phyloP scores from a whole-genome alignment of 2,113 vertebrate genomes.

The Panthera leo region DNA sequence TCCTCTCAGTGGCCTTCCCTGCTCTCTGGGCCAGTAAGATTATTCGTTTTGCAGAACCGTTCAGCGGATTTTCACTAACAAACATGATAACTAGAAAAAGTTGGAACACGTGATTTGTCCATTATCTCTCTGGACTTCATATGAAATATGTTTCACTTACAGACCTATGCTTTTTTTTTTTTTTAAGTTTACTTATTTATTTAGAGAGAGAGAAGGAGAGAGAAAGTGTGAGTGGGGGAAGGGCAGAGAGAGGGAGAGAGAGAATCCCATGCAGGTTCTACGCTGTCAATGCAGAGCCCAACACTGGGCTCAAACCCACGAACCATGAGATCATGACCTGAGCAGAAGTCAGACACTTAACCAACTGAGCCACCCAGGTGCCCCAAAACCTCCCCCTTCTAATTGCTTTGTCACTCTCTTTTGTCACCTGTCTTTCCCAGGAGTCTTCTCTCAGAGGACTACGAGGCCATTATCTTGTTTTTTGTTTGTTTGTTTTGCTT shows the following conservation, averaged over 20 bases:
- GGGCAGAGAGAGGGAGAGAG: no score
- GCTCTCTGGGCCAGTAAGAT: neutral
- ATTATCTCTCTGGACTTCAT: neutral
- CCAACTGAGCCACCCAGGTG: no score
- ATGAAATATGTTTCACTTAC: neutral
- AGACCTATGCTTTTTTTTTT: neutral
- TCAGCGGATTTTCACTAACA: neutral
- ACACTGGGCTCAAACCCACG: no score
- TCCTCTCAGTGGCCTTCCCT: neutral
- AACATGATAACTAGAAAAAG: neutral
- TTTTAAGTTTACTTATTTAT: no score
- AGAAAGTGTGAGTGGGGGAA: no score
- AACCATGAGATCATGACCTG: no score
- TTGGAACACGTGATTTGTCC: neutral
- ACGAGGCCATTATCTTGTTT: neutral
- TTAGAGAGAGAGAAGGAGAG: no score
- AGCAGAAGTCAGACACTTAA: no score
- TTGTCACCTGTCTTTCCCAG: neutral
- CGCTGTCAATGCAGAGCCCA: no score
- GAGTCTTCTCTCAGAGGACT: neutral
- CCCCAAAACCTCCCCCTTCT: neutral
- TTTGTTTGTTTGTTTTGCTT: neutral
- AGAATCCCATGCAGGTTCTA: no score
- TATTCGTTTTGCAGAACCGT: neutral
- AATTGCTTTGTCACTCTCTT: neutral